Conservation (phyloP, 2,888 invertebrate genomes). For the Branchellion lobata region DNA sequence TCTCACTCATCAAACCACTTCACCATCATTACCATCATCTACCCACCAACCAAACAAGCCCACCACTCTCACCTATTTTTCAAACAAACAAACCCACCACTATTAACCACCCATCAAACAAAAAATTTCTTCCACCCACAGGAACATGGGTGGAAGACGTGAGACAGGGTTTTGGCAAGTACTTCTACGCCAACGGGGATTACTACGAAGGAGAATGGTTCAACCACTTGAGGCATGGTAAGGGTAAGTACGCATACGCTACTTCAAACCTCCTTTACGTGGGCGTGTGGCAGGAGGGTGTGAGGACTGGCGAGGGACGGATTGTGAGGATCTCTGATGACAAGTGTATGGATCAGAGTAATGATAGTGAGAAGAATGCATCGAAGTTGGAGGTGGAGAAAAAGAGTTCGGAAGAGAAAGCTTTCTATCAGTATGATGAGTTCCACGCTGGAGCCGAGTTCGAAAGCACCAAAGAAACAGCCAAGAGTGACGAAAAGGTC, state of each 20-base stretch:
- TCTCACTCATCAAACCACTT: no score
- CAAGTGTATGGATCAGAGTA: neutral
- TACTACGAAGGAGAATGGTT: slow-evolving; percentile 63
- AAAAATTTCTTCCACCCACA: no score
- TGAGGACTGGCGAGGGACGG: slow-evolving; percentile 40
- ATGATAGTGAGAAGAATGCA: neutral
- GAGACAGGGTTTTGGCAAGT: slow-evolving; percentile 61
- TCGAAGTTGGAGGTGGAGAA: neutral
- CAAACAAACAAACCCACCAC: no score
- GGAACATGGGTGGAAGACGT: slow-evolving; percentile 62
- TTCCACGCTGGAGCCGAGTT: slow-evolving; percentile 28
- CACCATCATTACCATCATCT: no score
- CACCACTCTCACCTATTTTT: no score
- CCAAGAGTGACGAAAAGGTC: no score
- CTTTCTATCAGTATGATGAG: slow-evolving; percentile 26
- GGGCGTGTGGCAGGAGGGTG: slow-evolving; percentile 37
- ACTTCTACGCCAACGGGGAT: slow-evolving; percentile 62
- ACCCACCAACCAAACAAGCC: no score
- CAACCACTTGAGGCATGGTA: slow-evolving; percentile 61
- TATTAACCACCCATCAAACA: no score
- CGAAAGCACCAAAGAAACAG: neutral
- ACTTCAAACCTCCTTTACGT: slow-evolving; percentile 40
- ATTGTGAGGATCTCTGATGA: slow-evolving; percentile 39
- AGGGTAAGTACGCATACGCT: slow-evolving; percentile 57
- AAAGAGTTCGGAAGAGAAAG: neutral